Evolutionary conservation across 2,888 invertebrate genomes (phyloP), one percentile per base, ranked within the genome.

Genomic region (Proisotoma minuta): DNA sequence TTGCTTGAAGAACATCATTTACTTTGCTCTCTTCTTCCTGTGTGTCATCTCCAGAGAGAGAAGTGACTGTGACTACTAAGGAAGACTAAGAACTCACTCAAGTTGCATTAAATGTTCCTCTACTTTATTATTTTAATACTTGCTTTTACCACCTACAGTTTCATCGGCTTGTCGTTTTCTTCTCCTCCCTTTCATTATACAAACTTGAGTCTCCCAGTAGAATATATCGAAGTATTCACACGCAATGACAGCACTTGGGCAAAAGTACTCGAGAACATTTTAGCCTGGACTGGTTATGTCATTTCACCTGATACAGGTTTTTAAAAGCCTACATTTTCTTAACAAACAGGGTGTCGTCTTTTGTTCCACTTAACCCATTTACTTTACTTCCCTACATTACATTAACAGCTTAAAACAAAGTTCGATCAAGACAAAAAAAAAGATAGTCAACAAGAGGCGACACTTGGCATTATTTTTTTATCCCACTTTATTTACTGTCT

Each of bases 51-150:
- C 20, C 47, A 18, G n/a, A 18, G 47, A 5, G 15, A 47, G 34
- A 47, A 47, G 10, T 47, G 47, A 18, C 15, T 5, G 5, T 47
- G 47, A 47, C 47, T n/a, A 47, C 20, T n/a, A 18, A 18, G n/a
- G 47, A 47, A 10, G 47, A 47, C n/a, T 47, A 34, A 34, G 15
- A 18, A 18, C 47, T 10, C 47, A 18, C 20, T 47, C 47, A 10
- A 18, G 5, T 8, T 10, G 47, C 20, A 47, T 47, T 47, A 47
- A 47, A 47, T 10, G 47, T 47, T 10, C 47, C 20, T 18, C 18
- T 15, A 34, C 20, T 47, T 47, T 47, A 47, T 47, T 47, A 47
- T 47, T 47, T 47, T 47, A 47, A 47, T 47, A 47, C 47, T 15
- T 15, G 34, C 8, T 15, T 34, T 8, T 18, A 47, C 20, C 34